phyloP scores from a whole-genome alignment of 2,113 vertebrate genomes.

The Acrocephalus arundinaceus region DNA sequence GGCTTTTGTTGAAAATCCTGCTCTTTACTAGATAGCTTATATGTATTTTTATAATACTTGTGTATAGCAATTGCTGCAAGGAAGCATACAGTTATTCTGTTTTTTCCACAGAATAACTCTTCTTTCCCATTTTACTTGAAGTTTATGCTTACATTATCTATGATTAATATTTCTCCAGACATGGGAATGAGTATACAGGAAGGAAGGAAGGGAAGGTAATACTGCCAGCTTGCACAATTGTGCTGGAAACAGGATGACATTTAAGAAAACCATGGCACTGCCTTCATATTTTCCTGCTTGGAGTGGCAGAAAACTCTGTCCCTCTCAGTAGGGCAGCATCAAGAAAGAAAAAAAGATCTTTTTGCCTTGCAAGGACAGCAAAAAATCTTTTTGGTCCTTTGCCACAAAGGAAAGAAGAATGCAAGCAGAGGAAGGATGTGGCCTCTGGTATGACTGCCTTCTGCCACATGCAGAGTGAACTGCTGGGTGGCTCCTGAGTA shows the following conservation, averaged over 20 bases:
- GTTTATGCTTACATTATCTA: constrained; percentile 11
- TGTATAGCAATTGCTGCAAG: neutral
- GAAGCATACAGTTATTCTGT: neutral
- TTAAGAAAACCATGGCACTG: constrained; percentile 29
- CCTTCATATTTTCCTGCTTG: neutral
- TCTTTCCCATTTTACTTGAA: neutral
- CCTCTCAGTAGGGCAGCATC: neutral
- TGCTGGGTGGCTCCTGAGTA: neutral
- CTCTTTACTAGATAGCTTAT: neutral
- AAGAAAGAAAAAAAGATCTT: neutral
- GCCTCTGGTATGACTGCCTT: neutral
- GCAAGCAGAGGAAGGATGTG: neutral
- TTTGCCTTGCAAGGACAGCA: neutral
- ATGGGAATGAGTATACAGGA: constrained; percentile 36
- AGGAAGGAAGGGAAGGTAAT: constrained; percentile 55
- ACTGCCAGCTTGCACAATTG: constrained; percentile 45
- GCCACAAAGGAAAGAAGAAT: neutral
- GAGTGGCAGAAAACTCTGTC: neutral
- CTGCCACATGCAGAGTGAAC: neutral
- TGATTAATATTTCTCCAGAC: constrained; percentile 35
- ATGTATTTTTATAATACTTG: neutral
- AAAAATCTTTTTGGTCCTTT: neutral
- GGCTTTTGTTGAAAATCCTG: neutral
- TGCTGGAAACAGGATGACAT: constrained; percentile 27
- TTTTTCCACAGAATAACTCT: neutral